Evolutionary conservation across 1,140 invertebrate genomes (phyloP).

Genomic region (Cyrtorhinus lividipennis): DNA sequence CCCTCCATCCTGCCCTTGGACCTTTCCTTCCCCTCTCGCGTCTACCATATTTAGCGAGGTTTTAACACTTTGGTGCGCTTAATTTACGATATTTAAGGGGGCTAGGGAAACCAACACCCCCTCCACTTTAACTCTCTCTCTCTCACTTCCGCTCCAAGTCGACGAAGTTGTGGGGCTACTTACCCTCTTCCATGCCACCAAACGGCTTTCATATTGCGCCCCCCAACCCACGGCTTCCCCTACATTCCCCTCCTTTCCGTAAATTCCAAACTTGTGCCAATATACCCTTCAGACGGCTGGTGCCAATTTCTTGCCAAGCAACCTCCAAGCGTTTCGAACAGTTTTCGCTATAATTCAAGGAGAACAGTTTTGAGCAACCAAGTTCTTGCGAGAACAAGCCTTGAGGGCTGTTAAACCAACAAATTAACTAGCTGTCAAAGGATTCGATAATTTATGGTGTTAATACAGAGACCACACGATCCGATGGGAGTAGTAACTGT

Average conservation of each 20-base stretch:
- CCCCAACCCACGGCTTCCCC: not conserved
- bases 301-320: constrained; percentile 1
- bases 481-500: too few species aligned
- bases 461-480: too few species aligned
- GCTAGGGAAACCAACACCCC: not conserved
- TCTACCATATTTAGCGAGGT: constrained; percentile 3
- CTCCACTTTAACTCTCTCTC: too few species aligned
- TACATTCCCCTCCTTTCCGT: not conserved
- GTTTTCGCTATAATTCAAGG: not conserved
- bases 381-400: not conserved
- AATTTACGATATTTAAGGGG: constrained; percentile 6
- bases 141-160: too few species aligned
- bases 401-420: not conserved
- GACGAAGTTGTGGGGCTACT: not conserved
- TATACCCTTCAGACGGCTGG: constrained; percentile 1
- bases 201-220: not conserved
- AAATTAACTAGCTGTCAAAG: constrained; percentile 6
- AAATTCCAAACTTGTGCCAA: constrained; percentile 4
- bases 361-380: not conserved
- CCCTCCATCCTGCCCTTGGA: too few species aligned
- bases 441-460: not conserved
- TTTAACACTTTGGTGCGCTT: constrained; percentile 3
- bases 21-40: not conserved
- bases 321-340: not conserved
- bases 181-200: not conserved